A percentile compares a stretch with the other conserved stretches of the same genome.
Conservation (phyloP, 1,140 invertebrate genomes). For the Drosophila murphyi region DNA sequence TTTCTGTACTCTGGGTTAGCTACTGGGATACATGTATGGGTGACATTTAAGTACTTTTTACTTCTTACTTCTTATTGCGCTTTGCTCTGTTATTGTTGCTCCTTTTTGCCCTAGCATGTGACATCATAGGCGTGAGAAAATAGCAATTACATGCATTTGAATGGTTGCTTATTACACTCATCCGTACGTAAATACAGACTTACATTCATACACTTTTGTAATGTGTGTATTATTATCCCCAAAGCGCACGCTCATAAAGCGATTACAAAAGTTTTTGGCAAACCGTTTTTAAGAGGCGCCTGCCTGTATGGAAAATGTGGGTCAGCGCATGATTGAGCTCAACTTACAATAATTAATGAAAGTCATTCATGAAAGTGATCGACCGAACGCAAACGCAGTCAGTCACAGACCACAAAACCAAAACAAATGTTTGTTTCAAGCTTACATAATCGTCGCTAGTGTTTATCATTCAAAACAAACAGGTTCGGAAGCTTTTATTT, state of each 20-base stretch:
- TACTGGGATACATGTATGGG: constrained; percentile 36
- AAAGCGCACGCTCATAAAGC: constrained; percentile 20
- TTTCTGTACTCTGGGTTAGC: neutral
- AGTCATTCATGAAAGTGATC: constrained; percentile 70
- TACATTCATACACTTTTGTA: constrained; percentile 10
- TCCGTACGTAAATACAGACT: neutral
- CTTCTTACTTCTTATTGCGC: constrained; percentile 47
- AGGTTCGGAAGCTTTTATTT: constrained; percentile 46
- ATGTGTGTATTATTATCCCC: constrained; percentile 30
- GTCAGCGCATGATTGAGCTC: constrained; percentile 68
- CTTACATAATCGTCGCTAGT: constrained; percentile 63
- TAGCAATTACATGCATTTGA: constrained; percentile 53
- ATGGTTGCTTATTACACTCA: constrained; percentile 40
- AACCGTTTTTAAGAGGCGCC: constrained; percentile 27
- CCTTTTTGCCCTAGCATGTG: constrained; percentile 54
- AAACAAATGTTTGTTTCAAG: constrained; percentile 60
- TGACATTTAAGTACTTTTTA: constrained; percentile 44
- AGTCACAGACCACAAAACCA: constrained; percentile 24
- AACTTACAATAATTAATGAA: constrained; percentile 67
- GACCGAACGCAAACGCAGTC: constrained; percentile 6
- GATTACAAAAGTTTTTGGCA: constrained; percentile 39
- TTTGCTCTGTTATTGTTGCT: constrained; percentile 42
- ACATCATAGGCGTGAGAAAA: constrained; percentile 79
- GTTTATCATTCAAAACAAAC: constrained; percentile 45
- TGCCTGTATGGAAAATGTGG: constrained; percentile 49